A percentile compares a stretch with the other conserved stretches of the same genome.
Evolutionary conservation across 2,113 vertebrate species (phyloP).

Genomic region (Beaufortia kweichowensis): DNA sequence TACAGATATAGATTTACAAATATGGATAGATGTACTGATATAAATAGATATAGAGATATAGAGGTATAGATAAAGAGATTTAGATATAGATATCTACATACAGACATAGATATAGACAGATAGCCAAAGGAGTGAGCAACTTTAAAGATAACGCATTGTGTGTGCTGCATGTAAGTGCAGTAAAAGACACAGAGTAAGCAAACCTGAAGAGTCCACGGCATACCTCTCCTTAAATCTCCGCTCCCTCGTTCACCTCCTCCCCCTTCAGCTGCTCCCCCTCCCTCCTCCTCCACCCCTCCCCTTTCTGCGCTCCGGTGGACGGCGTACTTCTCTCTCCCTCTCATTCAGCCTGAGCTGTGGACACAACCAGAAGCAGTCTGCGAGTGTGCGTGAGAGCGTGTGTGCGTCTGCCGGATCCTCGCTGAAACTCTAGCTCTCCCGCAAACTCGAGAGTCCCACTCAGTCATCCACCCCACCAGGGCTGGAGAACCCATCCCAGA

Average conservation of each 20-base stretch:
- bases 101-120: too few relatives aligned
- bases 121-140: background rate
- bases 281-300: conserved; percentile 65
- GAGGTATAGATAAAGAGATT: too few relatives aligned
- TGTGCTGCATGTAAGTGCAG: background rate
- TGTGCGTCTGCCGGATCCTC: conserved; percentile 53
- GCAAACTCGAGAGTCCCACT: conserved; percentile 57
- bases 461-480: conserved; percentile 15
- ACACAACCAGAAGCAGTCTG: conserved; percentile 74
- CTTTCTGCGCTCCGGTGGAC: conserved; percentile 61
- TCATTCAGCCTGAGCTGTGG: conserved; percentile 68
- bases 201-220: conserved; percentile 58
- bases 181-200: conserved; percentile 29
- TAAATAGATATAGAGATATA: too few relatives aligned
- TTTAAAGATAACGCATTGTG: conserved; percentile 8
- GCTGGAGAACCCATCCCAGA: conserved; percentile 31
- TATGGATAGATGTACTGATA: background rate
- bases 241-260: conserved; percentile 47
- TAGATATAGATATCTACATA: too few relatives aligned
- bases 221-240: conserved; percentile 62
- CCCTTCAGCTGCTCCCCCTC: conserved; percentile 49
- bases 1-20: background rate
- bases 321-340: conserved; percentile 59
- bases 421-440: conserved; percentile 45
- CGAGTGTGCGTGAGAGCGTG: conserved; percentile 69